phyloP scores from a whole-genome alignment of 2,888 invertebrate genomes.

The Merodon equestris region DNA sequence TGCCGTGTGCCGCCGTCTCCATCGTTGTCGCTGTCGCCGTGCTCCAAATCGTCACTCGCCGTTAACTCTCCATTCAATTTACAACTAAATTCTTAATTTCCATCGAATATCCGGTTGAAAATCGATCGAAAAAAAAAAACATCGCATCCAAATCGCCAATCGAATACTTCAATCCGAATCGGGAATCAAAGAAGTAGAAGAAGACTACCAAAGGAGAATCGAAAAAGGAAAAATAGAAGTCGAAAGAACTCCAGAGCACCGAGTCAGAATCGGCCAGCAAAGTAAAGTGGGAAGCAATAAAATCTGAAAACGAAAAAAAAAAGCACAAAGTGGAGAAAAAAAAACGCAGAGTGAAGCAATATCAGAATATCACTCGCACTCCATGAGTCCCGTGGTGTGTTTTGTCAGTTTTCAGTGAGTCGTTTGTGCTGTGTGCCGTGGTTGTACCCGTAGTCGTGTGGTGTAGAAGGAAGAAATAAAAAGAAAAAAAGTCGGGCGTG shows the following conservation, averaged over 20 bases:
- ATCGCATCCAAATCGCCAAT: constrained; percentile 7
- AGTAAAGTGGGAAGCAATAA: no score
- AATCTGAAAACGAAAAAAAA: constrained; percentile 11
- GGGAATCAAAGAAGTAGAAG: constrained; percentile 8
- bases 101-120: constrained; percentile 12
- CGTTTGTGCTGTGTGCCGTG: constrained; percentile 30
- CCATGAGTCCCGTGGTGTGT: constrained; percentile 45
- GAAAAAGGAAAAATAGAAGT: constrained; percentile 20
- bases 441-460: no score
- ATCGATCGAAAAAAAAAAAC: constrained; percentile 17
- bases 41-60: constrained; percentile 31
- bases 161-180: not conserved
- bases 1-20: constrained; percentile 40
- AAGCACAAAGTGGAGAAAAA: constrained; percentile 55
- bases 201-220: constrained; percentile 8
- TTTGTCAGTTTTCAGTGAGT: constrained; percentile 39
- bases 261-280: constrained; percentile 15
- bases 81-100: not conserved
- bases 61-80: constrained; percentile 39
- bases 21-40: constrained; percentile 32
- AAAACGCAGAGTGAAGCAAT: no score
- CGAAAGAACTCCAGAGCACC: constrained; percentile 30
- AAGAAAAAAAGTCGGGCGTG: constrained; percentile 68
- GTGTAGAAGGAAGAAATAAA: constrained; percentile 63
- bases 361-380: constrained; percentile 39